Evolutionary conservation across 2,113 vertebrate species (phyloP), one percentile per base, ranked within the genome.

Genomic region (Rhinolophus ferrumequinum): DNA sequence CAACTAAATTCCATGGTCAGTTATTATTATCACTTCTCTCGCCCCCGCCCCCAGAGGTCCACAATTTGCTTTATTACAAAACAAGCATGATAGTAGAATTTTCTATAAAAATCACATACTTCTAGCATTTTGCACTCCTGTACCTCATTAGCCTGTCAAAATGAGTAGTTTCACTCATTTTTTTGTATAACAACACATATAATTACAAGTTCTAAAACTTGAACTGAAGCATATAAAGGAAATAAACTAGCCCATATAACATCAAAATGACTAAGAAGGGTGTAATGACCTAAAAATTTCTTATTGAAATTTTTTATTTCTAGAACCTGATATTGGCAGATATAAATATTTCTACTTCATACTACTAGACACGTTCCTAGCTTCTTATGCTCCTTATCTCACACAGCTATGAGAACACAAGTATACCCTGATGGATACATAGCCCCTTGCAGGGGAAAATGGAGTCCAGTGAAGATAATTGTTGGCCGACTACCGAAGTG

Each of bases 121-220:
- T 93, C 19, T 35, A 54, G 44, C 56, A 6, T 33, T 19, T 96
- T 97, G 83, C 76, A 96, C 33, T 91, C 93, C 60, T 96, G 69
- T 13, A 94, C 72, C 95, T 97, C 86, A 96, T 97, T 97, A 97
- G 85, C 60, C 69, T 98, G 96, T 94, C 97, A 93, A 96, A 95
- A 92, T 81, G 84, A 98, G 44, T 56, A 86, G 81, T 96, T 95
- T 35, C 9, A 56, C 62, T 90, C 13, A 9, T n/a, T 97, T 98
- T 98, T 97, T 96, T 9, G 96, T 97, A 94, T 93, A 97, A 97
- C 30, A 98, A 35, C 91, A 89, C 66, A 47, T 88, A 83, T 93
- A 96, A 96, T 94, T 98, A 95, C 28, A 96, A 95, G 87, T 97
- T 95, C 92, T 89, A 98, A 95, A 98, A 76, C 95, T 96, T 67